Evolutionary conservation across 2,888 invertebrate species (phyloP), one percentile per base, ranked within the genome.

Genomic region (Molorchus minor): DNA sequence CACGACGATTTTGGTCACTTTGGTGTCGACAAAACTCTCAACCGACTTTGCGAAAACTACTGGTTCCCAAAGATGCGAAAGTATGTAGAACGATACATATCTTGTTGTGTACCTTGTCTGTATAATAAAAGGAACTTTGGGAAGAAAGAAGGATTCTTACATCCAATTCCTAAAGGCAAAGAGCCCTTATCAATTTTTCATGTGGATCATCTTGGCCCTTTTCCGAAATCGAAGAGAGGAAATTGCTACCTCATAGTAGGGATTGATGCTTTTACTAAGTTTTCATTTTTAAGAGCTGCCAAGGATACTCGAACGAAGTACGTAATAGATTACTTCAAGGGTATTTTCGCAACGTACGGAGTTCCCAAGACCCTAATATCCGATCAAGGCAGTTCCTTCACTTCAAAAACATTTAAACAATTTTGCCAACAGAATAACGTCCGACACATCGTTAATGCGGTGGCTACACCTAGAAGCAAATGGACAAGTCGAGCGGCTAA

Each of bases 171-270:
- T 7, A 63, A 63, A 57, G 44, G 49, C 2, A 10, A 20, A 5
- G 21, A 15, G 38, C 62, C 65, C 25, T 25, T 51, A 3, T 7
- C 44, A 19, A 57, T 45, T 1, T 45, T 62, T 15, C 65, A 62
- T 55, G 51, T 64, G 0, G 81, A 82, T 62, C 81, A 82, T 61
- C 56, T 81, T 3, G 80, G 80, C 2, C 80, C 79, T 7, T 81
- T 81, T 58, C 69, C 73, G 3, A 71, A 65, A 25, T 3, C 25
- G 25, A 25, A 3, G 25, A 25, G 25, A 25, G 25, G 25, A 25
- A 25, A 25, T 25, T 25, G 25, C 25, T 25, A 25, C 25, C 25
- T 25, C 25, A 25, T 25, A 25, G 58, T 38, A 25, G 54, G 36
- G 19, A 44, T 53, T 21, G 54, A 54, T 25, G 56, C 52, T 2